Percentiles rank a stretch among this genome's conserved stretches.
Conservation (phyloP, 2,797 vertebrate species). For the Crenuchus spilurus region DNA sequence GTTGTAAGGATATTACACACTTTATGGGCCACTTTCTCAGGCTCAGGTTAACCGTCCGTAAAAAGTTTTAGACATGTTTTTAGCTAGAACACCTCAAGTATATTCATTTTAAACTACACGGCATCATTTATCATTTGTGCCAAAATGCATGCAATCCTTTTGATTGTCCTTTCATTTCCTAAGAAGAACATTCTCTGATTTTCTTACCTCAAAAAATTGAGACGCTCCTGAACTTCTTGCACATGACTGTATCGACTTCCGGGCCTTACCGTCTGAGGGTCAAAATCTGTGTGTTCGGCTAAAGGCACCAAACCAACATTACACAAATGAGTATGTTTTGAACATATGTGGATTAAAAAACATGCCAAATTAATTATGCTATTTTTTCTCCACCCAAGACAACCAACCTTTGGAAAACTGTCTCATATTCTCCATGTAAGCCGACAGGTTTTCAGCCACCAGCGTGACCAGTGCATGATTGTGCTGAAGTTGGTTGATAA, state of each 20-base stretch:
- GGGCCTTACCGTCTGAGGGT: conserved; percentile 96
- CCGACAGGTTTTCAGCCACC: conserved; percentile 97
- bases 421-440: conserved; percentile 99
- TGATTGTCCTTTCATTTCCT: too few species aligned
- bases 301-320: conserved; percentile 26
- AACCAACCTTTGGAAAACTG: conserved; percentile 94
- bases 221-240: conserved; percentile 97
- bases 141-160: too few species aligned
- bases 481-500: conserved; percentile 99
- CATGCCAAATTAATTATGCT: too few species aligned
- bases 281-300: conserved; percentile 95
- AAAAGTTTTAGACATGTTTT: too few species aligned
- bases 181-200: too few species aligned
- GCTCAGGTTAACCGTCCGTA: too few species aligned
- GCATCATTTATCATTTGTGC: too few species aligned
- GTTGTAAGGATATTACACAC: too few species aligned
- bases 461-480: conserved; percentile 97
- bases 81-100: too few species aligned
- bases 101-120: too few species aligned
- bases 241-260: conserved; percentile 98
- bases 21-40: too few species aligned
- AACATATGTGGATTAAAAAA: neutral
- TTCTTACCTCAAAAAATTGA: conserved; percentile 93
- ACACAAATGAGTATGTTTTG: neutral
- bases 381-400: neutral